Percentiles rank a stretch among this genome's conserved stretches.
Evolutionary conservation across 2,113 vertebrate genomes (phyloP).

Genomic region (Mobula hypostoma): DNA sequence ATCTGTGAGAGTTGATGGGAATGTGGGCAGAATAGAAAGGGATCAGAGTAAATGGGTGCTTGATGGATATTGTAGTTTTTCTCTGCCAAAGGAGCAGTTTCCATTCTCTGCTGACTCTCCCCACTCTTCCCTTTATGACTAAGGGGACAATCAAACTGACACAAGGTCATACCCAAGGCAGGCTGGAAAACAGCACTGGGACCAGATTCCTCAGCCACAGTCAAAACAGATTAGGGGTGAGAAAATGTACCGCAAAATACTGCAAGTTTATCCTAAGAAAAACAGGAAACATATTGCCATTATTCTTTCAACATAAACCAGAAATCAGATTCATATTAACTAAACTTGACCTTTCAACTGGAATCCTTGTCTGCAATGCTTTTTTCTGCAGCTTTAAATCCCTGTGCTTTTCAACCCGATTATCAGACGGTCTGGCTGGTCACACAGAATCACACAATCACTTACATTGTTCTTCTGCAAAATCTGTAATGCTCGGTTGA

Average conservation of each 20-base stretch:
- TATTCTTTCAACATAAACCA: neutral
- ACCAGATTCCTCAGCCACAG: neutral
- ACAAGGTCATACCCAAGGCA: neutral
- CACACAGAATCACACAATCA: slow-evolving; percentile 42
- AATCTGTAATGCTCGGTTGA: slow-evolving; percentile 89
- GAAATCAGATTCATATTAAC: neutral
- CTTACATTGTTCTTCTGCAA: slow-evolving; percentile 96
- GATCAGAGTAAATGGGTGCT: too few species aligned
- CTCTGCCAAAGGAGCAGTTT: too few species aligned
- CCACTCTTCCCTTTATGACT: too few species aligned
- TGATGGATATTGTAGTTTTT: too few species aligned
- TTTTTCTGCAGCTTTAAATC: neutral
- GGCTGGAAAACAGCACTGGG: neutral
- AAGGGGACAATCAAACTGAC: too few species aligned
- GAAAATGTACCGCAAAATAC: too few species aligned
- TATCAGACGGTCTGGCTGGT: neutral
- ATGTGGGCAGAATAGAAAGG: too few species aligned
- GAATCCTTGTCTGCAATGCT: neutral
- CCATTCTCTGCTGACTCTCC: too few species aligned
- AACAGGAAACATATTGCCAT: neutral
- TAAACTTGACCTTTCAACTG: neutral
- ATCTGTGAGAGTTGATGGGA: too few species aligned
- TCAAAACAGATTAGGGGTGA: neutral
- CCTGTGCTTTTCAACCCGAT: neutral
- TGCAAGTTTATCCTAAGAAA: neutral